Evolutionary conservation across 2,113 vertebrate species (phyloP).

Genomic region (Geothlypis trichas): DNA sequence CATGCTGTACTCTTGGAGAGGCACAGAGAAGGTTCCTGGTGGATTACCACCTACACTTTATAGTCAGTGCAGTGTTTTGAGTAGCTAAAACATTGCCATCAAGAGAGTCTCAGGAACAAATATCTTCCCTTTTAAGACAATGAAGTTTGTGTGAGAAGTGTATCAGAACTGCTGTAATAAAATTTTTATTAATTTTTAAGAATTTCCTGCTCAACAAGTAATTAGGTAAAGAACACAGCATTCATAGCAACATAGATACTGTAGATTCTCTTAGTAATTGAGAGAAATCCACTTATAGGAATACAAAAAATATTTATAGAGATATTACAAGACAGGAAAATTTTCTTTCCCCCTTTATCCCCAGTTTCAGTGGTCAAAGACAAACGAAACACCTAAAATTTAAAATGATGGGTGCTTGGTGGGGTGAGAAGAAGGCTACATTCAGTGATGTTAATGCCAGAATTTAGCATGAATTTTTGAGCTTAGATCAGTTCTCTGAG

Average conservation of each 20-base stretch:
- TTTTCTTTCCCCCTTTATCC: fast-evolving
- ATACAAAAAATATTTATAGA: not conserved
- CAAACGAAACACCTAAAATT: not conserved
- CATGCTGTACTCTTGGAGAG: not conserved
- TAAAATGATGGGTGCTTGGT: not conserved
- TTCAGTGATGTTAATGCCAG: not conserved
- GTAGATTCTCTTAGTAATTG: not conserved
- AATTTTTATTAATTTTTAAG: not conserved
- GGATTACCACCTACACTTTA: not conserved
- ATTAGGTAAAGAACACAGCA: not conserved
- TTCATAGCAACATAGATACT: not conserved
- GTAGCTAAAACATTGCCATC: not conserved
- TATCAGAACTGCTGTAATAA: not conserved
- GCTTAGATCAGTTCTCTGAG: not conserved
- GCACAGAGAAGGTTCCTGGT: fast-evolving
- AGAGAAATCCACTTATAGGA: not conserved
- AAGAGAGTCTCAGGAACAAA: not conserved
- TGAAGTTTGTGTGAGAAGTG: not conserved
- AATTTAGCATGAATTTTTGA: not conserved
- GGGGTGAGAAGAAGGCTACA: not conserved
- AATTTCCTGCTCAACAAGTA: not conserved
- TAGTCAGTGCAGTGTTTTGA: not conserved
- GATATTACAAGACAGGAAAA: not conserved
- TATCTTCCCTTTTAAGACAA: not conserved
- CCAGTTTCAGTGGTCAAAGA: not conserved